Evolutionary conservation across 2,888 invertebrate species (phyloP), one percentile per base, ranked within the genome.

Genomic region (Leistus spinibarbis): DNA sequence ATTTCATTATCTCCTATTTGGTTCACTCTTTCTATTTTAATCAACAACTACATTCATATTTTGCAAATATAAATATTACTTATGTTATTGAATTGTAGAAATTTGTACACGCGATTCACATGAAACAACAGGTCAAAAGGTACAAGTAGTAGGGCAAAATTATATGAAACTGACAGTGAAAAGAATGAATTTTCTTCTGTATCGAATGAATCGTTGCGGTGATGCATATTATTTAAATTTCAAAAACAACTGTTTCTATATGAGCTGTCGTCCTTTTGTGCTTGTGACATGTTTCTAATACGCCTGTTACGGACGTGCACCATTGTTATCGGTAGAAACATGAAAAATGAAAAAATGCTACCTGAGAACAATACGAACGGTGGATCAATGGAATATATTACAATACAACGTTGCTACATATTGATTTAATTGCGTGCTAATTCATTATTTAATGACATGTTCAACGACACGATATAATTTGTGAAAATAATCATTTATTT

Each of bases 281-380:
- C 17, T 60, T 20, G 13, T 60, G 60, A 60, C 60, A 22, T 2
- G 19, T 2, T 10, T 60, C 13, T 60, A 60, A 60, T 60, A 60
- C 60, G 60, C 60, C 60, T 60, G 60, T 60, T 60, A 22, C 60
- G 22, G 60, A 60, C 60, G 22, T 10, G 60, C 4, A 60, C 60
- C 22, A 20, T 60, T 60, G 60, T 60, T 60, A 60, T 60, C 10
- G 60, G 20, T 13, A 20, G 60, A 60, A 60, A 60, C 17, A 60
- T 60, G 60, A 60, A 57, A 57, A 57, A 57, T 16, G 57, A 57
- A 17, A 60, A 13, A n/a, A 57, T 1, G 22, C 19, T 19, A 60
- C 17, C 20, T 60, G 2, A 60, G 22, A 60, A 40, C 60, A 60
- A 60, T 60, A 3, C 60, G 60, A 10, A 17, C 13, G 60, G 60